Percentiles rank a stretch among this genome's conserved stretches.
phyloP scores from a whole-genome alignment of 2,113 vertebrate species.

The Centropus unirufus region DNA sequence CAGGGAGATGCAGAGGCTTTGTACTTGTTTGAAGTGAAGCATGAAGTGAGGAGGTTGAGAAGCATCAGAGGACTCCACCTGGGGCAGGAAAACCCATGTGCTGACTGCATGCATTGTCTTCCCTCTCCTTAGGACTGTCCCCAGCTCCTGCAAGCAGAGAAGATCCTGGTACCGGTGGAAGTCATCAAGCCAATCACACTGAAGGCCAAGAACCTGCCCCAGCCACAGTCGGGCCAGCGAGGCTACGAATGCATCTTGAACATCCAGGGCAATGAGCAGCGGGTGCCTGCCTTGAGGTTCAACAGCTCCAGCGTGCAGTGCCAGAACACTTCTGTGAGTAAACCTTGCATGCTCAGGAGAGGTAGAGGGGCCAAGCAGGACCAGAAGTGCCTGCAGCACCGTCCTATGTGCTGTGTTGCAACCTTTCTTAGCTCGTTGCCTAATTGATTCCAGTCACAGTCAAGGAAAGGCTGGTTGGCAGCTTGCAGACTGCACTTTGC shows the following conservation, averaged over 20 bases:
- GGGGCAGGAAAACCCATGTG: background rate
- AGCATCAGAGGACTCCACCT: background rate
- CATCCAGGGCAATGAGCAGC: conserved; percentile 91
- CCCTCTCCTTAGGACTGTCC: conserved; percentile 85
- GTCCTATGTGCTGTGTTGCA: background rate
- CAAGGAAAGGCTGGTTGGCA: background rate
- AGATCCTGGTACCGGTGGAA: conserved; percentile 93
- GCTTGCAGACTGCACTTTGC: background rate
- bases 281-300: conserved; percentile 94
- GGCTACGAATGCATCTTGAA: conserved; percentile 94
- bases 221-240: conserved; percentile 95
- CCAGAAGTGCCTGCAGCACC: background rate
- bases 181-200: conserved; percentile 97
- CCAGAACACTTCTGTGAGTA: conserved; percentile 97
- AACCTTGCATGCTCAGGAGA: accelerated
- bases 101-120: background rate
- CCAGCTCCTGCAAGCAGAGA: conserved; percentile 90
- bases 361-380: background rate
- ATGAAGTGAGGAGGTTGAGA: background rate
- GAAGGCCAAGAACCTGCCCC: conserved; percentile 94
- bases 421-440: background rate
- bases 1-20: background rate
- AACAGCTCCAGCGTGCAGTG: conserved; percentile 99
- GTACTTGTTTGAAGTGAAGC: background rate
- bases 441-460: background rate